Conservation (phyloP, 1,140 invertebrate genomes). For the Mycetomoellerius zeteki region DNA sequence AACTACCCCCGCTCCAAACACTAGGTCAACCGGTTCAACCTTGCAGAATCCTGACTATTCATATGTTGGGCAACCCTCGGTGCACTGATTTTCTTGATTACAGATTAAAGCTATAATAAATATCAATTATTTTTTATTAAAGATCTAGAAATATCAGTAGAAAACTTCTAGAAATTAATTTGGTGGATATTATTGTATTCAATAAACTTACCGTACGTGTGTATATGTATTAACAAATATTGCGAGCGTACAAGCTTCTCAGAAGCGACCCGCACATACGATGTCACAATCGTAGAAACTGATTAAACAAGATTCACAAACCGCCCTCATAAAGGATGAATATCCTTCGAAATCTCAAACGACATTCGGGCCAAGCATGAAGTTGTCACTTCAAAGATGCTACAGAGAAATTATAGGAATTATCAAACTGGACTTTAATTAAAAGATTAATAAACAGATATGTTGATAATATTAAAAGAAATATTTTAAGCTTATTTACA, state of each 20-base stretch:
- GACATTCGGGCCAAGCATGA: constrained; percentile 26
- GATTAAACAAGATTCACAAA: constrained; percentile 73
- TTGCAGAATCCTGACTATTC: constrained; percentile 70
- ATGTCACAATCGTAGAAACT: constrained; percentile 65
- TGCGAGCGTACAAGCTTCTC: constrained; percentile 9
- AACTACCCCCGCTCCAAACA: constrained; percentile 76
- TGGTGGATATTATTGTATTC: not conserved
- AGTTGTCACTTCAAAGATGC: constrained; percentile 60
- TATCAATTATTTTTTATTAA: not conserved
- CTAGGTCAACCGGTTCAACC: constrained; percentile 79
- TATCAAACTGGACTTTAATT: constrained; percentile 8
- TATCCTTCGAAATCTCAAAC: constrained; percentile 41
- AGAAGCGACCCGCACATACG: constrained; percentile 74
- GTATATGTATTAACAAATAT: constrained; percentile 38
- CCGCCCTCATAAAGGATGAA: constrained; percentile 70
- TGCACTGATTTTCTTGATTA: constrained; percentile 42
- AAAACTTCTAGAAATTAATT: not conserved
- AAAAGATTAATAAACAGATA: not conserved
- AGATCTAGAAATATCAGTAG: constrained; percentile 30
- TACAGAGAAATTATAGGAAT: constrained; percentile 18
- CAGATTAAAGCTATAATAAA: constrained; percentile 3
- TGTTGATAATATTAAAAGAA: not conserved
- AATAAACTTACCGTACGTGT: not conserved
- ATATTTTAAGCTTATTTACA: not conserved
- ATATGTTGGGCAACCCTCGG: constrained; percentile 35